Conservation (phyloP, 2,113 vertebrate species). For the Acrocephalus kingi region DNA sequence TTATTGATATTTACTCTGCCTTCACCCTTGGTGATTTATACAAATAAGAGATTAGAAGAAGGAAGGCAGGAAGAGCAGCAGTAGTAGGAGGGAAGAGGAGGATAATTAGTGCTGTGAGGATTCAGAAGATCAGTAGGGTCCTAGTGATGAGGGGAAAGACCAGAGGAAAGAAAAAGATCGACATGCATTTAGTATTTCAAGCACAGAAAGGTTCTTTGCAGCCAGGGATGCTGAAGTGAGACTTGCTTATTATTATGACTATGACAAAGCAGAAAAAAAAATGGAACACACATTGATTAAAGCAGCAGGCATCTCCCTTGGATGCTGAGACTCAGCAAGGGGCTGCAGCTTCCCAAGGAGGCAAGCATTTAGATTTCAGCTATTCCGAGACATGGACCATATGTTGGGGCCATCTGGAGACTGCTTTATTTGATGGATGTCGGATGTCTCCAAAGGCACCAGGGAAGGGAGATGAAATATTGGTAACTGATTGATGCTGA, state of each 20-base stretch:
- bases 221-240: constrained; percentile 18
- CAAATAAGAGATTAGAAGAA: constrained; percentile 51
- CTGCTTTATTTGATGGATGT: constrained; percentile 53
- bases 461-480: constrained; percentile 22
- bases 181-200: constrained; percentile 54
- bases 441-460: background rate
- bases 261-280: constrained; percentile 79
- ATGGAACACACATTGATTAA: constrained; percentile 55
- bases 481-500: constrained; percentile 42
- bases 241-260: constrained; percentile 66
- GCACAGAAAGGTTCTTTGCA: constrained; percentile 57
- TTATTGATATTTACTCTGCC: constrained; percentile 34
- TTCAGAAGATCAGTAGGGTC: constrained; percentile 15
- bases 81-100: background rate
- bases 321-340: constrained; percentile 24
- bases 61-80: background rate
- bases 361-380: constrained; percentile 35
- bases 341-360: constrained; percentile 10
- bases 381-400: background rate
- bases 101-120: background rate
- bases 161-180: constrained; percentile 11
- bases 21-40: constrained; percentile 17
- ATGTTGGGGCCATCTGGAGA: constrained; percentile 50
- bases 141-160: background rate
- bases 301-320: constrained; percentile 64